These are phyloP conservation scores for Myzus persicae DNA, from an alignment of 1,140 invertebrate species.

Conservation along the genomic window DNA sequence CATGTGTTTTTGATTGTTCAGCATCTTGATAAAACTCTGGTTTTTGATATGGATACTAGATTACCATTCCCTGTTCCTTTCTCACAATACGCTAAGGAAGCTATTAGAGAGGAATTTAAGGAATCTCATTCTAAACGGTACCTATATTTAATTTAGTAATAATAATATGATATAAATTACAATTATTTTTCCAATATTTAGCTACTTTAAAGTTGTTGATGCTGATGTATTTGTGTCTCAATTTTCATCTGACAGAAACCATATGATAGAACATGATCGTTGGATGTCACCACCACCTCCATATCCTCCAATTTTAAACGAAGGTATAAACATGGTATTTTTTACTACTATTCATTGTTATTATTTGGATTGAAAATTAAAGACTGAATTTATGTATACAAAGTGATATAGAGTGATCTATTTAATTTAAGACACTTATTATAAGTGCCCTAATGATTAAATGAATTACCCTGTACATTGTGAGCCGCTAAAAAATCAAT, in stretches of 20 bases:
- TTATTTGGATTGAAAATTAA: not conserved
- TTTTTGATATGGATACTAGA: constrained; percentile 53
- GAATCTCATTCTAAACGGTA: constrained; percentile 28
- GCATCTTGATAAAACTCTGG: constrained; percentile 36
- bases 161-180: not conserved
- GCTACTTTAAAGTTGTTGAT: constrained; percentile 48
- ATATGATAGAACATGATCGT: constrained; percentile 31
- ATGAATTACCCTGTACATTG: no score
- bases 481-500: not conserved
- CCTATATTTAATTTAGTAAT: constrained; percentile 3
- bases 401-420: not conserved
- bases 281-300: constrained; percentile 56
- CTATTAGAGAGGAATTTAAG: constrained; percentile 32
- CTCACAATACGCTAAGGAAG: constrained; percentile 39
- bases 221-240: constrained; percentile 28
- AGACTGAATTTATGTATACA: not conserved
- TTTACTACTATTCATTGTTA: not conserved
- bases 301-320: constrained; percentile 54
- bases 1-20: constrained; percentile 56
- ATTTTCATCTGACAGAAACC: constrained; percentile 58
- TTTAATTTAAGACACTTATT: not conserved
- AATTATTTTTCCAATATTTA: not conserved
- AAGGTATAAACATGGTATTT: not conserved
- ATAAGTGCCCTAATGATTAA: not conserved
- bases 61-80: constrained; percentile 56